These are phyloP conservation scores for Drosophila niveifrons DNA, from an alignment of 2,888 invertebrate genomes.

Conservation along the genomic window DNA sequence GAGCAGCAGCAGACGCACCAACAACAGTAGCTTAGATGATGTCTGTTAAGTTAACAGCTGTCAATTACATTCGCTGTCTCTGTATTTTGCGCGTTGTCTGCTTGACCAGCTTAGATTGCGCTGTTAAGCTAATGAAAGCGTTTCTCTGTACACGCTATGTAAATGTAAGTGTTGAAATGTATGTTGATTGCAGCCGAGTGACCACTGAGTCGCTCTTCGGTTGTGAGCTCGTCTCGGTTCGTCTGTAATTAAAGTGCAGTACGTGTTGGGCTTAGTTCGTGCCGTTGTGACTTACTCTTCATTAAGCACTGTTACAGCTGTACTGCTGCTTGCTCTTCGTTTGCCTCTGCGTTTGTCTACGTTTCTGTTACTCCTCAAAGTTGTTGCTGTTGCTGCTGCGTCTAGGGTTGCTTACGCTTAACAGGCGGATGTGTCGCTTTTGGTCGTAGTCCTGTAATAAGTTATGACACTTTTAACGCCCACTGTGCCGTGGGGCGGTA, in stretches of 20 bases:
- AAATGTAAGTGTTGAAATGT: constrained; percentile 1
- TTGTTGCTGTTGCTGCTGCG: constrained; percentile 14
- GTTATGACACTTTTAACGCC: constrained; percentile 75
- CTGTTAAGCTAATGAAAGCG: constrained; percentile 59
- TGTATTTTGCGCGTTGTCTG: constrained; percentile 14
- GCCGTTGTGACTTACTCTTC: constrained; percentile 54
- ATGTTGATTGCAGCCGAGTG: constrained; percentile 27
- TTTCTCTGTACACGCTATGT: constrained; percentile 13
- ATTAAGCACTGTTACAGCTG: constrained; percentile 52
- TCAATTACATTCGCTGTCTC: constrained; percentile 69
- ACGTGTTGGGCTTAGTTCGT: constrained; percentile 62
- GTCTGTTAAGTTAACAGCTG: constrained; percentile 76
- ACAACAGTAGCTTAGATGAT: constrained; percentile 46
- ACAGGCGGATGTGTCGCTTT: constrained; percentile 63
- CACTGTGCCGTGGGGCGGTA: constrained; percentile 54
- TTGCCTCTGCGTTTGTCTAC: background rate
- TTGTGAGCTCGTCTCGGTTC: constrained; percentile 16
- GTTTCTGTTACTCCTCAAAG: constrained; percentile 10
- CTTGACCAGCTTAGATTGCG: constrained; percentile 43
- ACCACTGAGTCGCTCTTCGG: constrained; percentile 30
- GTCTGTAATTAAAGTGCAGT: constrained; percentile 74
- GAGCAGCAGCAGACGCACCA: constrained; percentile 1
- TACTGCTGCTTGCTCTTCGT: constrained; percentile 15
- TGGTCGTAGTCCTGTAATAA: constrained; percentile 60
- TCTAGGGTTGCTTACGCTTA: constrained; percentile 33